Evolutionary conservation across 2,797 vertebrate species (phyloP), one percentile per base, ranked within the genome.

Genomic region (Smutsia temminckii): DNA sequence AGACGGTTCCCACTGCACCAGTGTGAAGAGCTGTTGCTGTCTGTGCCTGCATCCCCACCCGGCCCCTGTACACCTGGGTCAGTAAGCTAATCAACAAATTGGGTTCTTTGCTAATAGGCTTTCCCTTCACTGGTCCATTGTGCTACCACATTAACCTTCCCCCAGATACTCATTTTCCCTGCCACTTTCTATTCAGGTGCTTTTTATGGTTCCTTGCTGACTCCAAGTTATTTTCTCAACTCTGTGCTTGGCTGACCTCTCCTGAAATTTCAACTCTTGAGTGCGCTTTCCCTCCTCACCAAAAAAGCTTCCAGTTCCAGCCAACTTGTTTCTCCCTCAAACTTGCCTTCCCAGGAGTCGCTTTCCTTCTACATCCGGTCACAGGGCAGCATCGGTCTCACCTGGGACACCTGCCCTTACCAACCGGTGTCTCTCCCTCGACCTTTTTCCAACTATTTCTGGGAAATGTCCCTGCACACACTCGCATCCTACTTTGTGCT

Each of bases 11-110:
- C 9, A 12, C 46, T 0, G 55, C 7, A 0, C 42, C 90, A 37
- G 53, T 12, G 13, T 3, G 13, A 3, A 0, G 8, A 11, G 4
- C 32, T 0, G 0, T 6, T 6, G 2, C 53, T 57, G 13, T 32
- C 32, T 5, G 1, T 25, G 42, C 13, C 78, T 61, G 6, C 34
- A 20, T 23, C 49, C 46, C 32, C 49, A 23, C 23, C 20, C 12
- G 2, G 46, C 46, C 16, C n/a, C 23, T n/a, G 71, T 68, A 1
- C 49, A 14, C 42, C 89, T 46, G n/a, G 18, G 10, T 64, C 3
- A 37, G 16, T 20, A 4, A 74, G 8, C 29, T 49, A 1, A 37
- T 42, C 53, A 8, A 23, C 32, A 4, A 3, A 9, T n/a, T 27
- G 37, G 25, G 27, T 14, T n/a, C 34, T 88, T 69, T 29, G 59